Base-by-base conservation (phyloP, 2,113 vertebrate species). In the Boleophthalmus pectinirostris region DNA sequence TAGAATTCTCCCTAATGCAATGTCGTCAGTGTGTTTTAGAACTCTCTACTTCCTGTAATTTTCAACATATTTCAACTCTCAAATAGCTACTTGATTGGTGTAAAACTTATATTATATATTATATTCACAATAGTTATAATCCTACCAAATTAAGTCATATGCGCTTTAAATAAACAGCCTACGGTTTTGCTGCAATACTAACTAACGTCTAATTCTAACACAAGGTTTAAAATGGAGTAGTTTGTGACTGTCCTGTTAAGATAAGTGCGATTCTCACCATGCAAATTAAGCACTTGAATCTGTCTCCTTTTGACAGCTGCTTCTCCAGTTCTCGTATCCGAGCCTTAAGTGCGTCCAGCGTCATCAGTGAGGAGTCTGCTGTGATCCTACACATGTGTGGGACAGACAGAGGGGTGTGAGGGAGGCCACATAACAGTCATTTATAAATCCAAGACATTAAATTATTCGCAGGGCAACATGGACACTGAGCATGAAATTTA, bases 221-320 rank as follows among this genome's bases (percentile, higher is more conserved):
- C 15, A 51, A 20, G 49, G 1, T 51, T 51, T 20, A 51, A 51
- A 18, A 2, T 2, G 29, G 29, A 29, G 29, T 29, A 29, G 29
- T 29, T 29, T 29, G 2, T 29, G 29, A 29, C 2, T 6, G 3
- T 6, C 23, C 3, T 33, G 23, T 14, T 14, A 43, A 24, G 3
- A 23, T 16, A 43, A 2, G 21, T 65, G 5, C n/a, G n/a, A n/a
- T 33, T 43, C 96, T 95, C 92, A 99, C 97, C 97, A 98, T 98
- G 93, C 97, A 99, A 93, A 99, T 98, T 88, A 99, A 96, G 93
- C 97, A 99, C 95, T 98, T 99, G 94, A 97, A 97, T 84, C 97
- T 94, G 93, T 98, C 96, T 90, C 97, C 97, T 92, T 97, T 95
- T 82, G 96, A 97, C 79, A 99, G 94, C 93, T 99, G 97, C 91